A percentile compares a stretch with the other conserved stretches of the same genome.
phyloP scores from a whole-genome alignment of 1,140 invertebrate species.

The Calosoma granatense region DNA sequence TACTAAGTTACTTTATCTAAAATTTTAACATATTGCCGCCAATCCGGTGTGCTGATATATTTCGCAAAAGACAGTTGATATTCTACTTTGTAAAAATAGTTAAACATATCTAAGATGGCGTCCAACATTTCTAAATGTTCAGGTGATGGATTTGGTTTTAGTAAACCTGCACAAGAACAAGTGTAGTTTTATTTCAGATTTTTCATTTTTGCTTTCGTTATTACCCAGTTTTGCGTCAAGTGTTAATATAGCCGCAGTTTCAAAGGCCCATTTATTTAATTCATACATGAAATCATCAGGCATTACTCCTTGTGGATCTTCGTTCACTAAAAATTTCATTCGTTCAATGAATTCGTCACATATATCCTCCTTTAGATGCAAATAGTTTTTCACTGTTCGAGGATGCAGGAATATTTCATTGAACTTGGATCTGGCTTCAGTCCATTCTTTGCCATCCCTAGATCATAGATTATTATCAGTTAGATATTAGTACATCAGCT shows the following conservation, averaged over 20 bases:
- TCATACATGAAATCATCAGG: constrained; percentile 47
- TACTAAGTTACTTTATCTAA: neutral
- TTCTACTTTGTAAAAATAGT: constrained; percentile 44
- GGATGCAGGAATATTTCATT: constrained; percentile 47
- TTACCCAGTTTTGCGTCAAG: constrained; percentile 51
- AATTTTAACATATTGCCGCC: neutral
- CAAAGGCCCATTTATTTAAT: constrained; percentile 58
- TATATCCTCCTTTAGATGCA: constrained; percentile 38
- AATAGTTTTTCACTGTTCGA: constrained; percentile 37
- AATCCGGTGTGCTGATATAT: constrained; percentile 42
- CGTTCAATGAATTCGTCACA: constrained; percentile 40
- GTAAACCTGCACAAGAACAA: no score
- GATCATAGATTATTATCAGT: no score
- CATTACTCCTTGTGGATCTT: constrained; percentile 38
- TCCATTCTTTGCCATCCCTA: constrained; percentile 45
- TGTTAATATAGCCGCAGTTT: constrained; percentile 56
- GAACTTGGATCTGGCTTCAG: constrained; percentile 38
- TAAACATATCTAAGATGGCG: neutral
- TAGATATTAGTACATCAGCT: no score
- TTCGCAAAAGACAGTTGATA: constrained; percentile 51
- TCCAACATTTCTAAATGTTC: neutral
- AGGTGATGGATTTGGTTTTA: neutral
- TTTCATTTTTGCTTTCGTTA: no score
- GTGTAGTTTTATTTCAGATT: no score
- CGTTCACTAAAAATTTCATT: constrained; percentile 41